phyloP scores from a whole-genome alignment of 2,113 vertebrate genomes.

The Nothocercus nigrocapillus region DNA sequence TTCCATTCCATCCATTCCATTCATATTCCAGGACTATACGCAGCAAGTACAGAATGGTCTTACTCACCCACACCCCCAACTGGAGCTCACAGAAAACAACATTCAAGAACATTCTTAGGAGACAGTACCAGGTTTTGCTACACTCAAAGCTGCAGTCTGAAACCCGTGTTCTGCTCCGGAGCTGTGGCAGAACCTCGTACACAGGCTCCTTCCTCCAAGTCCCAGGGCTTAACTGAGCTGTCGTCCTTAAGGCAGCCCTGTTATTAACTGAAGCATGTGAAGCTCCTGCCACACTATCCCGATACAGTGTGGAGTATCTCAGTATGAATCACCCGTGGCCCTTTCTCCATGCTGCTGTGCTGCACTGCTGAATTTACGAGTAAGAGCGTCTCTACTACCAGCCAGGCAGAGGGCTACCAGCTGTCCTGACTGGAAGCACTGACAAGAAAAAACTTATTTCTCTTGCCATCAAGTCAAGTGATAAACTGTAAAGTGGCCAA shows the following conservation, averaged over 20 bases:
- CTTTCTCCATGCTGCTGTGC: background rate
- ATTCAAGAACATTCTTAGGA: background rate
- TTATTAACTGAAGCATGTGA: rapidly evolving
- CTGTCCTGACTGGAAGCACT: background rate
- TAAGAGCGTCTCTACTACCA: background rate
- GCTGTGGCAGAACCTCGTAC: background rate
- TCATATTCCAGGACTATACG: background rate
- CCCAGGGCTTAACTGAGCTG: background rate
- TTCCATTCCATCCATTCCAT: too few relatives aligned
- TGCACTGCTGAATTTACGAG: background rate
- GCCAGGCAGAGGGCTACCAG: background rate
- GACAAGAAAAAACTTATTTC: background rate
- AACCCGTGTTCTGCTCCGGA: background rate
- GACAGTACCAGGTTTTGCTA: background rate
- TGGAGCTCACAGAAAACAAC: background rate
- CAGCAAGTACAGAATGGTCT: background rate
- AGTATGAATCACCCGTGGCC: background rate
- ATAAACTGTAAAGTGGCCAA: background rate
- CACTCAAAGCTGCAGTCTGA: background rate
- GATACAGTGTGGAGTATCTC: background rate
- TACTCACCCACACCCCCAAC: background rate
- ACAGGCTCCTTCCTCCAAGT: background rate
- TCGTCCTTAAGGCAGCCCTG: background rate
- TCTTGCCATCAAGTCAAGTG: background rate
- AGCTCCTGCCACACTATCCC: background rate